These are phyloP conservation scores for Turritopsis dohrnii DNA, from an alignment of 30 jellyfish, hydroid and myxozoan genomes.

Conservation along the genomic window DNA sequence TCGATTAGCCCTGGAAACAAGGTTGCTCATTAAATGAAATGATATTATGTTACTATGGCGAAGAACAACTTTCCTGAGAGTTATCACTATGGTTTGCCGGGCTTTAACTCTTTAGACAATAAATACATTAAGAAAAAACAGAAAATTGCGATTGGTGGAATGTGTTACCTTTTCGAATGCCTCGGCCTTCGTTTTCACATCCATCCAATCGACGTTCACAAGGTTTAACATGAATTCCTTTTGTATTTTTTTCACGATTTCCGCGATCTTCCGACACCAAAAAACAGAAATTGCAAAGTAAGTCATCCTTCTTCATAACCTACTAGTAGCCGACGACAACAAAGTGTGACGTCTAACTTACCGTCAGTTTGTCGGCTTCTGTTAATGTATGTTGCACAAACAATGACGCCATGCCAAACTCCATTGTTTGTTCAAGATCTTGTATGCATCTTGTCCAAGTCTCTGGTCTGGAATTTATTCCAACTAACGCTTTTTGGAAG, in stretches of 20 bases:
- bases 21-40: no score
- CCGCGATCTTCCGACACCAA: constrained; percentile 13
- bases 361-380: constrained; percentile 49
- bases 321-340: no score
- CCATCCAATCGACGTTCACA: constrained; percentile 32
- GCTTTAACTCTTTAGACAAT: no score
- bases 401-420: constrained; percentile 71
- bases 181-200: constrained; percentile 15
- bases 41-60: no score
- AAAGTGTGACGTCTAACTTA: constrained; percentile 22
- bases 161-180: constrained; percentile 32
- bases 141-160: no score
- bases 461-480: constrained; percentile 43
- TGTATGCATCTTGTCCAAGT: constrained; percentile 73
- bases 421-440: constrained; percentile 57
- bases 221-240: constrained; percentile 12
- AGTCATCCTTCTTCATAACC: no score
- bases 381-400: constrained; percentile 51
- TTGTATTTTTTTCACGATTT: constrained; percentile 13
- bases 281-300: not conserved
- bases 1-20: no score
- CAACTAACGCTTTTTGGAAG: constrained; percentile 17
- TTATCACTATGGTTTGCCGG: no score
- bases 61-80: no score
- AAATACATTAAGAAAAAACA: no score